A percentile compares a stretch with the other conserved stretches of the same genome.
These are phyloP conservation scores for Platorchestia sp. DNA, from an alignment of 1,140 invertebrate genomes.

Conservation along the genomic window DNA sequence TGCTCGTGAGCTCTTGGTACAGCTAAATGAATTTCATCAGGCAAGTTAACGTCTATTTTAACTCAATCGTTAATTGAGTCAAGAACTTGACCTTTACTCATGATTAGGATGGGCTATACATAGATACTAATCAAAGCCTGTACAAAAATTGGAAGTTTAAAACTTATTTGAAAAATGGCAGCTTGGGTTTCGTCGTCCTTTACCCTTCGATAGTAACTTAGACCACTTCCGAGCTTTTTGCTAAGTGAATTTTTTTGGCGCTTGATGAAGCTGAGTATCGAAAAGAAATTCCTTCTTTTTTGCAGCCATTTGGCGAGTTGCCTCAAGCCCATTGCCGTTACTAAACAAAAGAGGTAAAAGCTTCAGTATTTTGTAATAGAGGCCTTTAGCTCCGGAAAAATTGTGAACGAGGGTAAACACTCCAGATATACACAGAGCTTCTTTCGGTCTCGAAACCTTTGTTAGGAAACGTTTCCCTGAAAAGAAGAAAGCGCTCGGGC, in stretches of 20 bases:
- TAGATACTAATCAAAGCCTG: neutral
- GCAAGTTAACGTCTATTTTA: neutral
- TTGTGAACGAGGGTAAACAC: neutral
- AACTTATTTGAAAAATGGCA: neutral
- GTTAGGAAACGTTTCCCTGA: neutral
- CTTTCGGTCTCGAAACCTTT: neutral
- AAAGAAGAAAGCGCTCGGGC: neutral
- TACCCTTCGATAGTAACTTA: neutral
- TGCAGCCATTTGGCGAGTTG: neutral
- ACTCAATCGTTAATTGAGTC: neutral
- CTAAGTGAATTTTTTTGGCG: neutral
- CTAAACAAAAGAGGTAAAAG: neutral
- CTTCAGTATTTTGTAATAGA: neutral
- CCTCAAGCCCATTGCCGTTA: neutral
- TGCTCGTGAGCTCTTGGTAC: neutral
- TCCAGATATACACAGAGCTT: neutral
- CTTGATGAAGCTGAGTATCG: neutral
- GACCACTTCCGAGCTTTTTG: neutral
- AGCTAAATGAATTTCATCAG: neutral
- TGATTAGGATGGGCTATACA: neutral
- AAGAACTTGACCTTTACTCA: neutral
- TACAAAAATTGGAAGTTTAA: too few relatives aligned
- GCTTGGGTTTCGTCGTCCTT: neutral
- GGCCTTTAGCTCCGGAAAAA: neutral
- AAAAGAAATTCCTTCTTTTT: neutral